Evolutionary conservation across 2,113 vertebrate genomes (phyloP).

Genomic region (Picathartes gymnocephalus): DNA sequence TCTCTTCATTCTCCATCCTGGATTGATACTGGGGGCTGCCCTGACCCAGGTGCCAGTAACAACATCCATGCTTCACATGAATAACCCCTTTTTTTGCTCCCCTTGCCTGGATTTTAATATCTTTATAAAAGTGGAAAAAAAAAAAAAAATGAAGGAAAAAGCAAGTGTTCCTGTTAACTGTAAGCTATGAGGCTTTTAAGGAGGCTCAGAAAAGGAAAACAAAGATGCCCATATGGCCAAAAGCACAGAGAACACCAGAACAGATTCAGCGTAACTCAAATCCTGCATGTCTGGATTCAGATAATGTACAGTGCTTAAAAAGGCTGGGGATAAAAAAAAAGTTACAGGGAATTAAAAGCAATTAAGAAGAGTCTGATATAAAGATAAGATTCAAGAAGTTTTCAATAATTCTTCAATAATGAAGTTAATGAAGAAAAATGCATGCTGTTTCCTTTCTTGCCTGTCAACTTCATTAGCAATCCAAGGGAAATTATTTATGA

Average conservation of each 20-base stretch:
- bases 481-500: conserved; percentile 65
- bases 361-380: conserved; percentile 39
- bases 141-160: background rate
- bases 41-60: background rate
- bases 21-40: background rate
- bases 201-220: conserved; percentile 22
- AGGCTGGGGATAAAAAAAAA: background rate
- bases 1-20: background rate
- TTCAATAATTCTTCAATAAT: conserved; percentile 60
- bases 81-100: background rate
- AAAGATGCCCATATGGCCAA: conserved; percentile 40
- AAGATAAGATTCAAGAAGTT: conserved; percentile 50
- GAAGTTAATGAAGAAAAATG: conserved; percentile 59
- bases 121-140: background rate
- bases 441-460: conserved; percentile 51
- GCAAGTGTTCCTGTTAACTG: background rate
- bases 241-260: conserved; percentile 17
- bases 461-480: conserved; percentile 70
- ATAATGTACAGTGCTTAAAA: background rate
- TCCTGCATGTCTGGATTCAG: conserved; percentile 22
- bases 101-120: background rate
- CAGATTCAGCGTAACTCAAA: background rate
- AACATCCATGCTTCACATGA: background rate
- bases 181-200: background rate
- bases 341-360: conserved; percentile 39